A percentile compares a stretch with the other conserved stretches of the same genome.
Conservation (phyloP, 2,888 invertebrate genomes). For the Drosophila acutilabella region DNA sequence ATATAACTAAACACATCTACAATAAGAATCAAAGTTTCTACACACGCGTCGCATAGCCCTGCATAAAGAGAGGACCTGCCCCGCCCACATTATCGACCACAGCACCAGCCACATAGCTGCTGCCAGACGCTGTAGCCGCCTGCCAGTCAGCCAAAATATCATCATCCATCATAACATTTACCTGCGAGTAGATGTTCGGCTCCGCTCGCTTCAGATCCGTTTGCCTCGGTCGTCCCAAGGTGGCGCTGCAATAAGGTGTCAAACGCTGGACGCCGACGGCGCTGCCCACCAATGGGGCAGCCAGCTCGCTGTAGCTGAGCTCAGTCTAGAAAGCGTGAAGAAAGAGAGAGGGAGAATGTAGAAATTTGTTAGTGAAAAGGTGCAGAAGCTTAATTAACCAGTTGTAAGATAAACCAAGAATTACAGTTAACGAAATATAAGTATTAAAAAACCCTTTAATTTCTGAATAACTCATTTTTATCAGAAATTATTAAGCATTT, state of each 20-base stretch:
- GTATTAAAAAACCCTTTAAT: too few species aligned
- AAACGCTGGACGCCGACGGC: constrained; percentile 78
- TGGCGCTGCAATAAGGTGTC: constrained; percentile 85
- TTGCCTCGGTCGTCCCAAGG: constrained; percentile 84
- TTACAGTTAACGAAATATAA: too few species aligned
- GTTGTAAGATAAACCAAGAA: neutral
- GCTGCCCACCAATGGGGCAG: constrained; percentile 71
- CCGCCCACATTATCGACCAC: constrained; percentile 76
- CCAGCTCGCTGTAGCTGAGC: constrained; percentile 83
- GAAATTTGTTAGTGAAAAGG: neutral
- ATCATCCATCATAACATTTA: constrained; percentile 84
- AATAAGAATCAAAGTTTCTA: constrained; percentile 33
- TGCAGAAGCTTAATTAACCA: constrained; percentile 40
- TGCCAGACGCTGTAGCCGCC: constrained; percentile 62
- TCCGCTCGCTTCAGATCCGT: constrained; percentile 84
- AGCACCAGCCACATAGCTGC: constrained; percentile 70
- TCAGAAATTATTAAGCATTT: too few species aligned
- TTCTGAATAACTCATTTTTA: too few species aligned
- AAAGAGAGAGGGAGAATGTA: neutral
- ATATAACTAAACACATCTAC: constrained; percentile 43
- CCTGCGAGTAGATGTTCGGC: constrained; percentile 85
- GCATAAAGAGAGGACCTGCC: constrained; percentile 58
- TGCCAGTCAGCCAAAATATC: constrained; percentile 75
- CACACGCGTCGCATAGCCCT: constrained; percentile 78
- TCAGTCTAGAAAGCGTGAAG: constrained; percentile 79